These are phyloP conservation scores for Melanaphis sacchari DNA, from an alignment of 1,140 invertebrate genomes.

Conservation along the genomic window DNA sequence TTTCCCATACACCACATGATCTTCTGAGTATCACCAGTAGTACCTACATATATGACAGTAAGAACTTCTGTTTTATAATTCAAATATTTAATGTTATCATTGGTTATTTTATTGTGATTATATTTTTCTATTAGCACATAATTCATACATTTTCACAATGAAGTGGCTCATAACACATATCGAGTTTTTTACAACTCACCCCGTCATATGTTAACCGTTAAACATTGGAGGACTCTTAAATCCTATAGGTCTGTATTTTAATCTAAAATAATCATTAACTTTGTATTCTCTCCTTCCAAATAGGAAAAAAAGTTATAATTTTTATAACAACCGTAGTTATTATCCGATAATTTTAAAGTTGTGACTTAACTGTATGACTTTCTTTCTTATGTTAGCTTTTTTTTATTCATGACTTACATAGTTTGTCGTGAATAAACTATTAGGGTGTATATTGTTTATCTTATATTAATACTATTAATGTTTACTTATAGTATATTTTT, in stretches of 20 bases:
- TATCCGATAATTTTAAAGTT: background rate
- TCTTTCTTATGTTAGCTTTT: background rate
- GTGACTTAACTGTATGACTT: background rate
- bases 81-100: background rate
- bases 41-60: background rate
- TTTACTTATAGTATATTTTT: too few species aligned
- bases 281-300: background rate
- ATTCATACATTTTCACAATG: background rate
- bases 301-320: background rate
- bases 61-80: background rate
- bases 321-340: background rate
- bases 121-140: background rate
- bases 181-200: slow-evolving; percentile 13
- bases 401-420: background rate
- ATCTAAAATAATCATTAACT: too few species aligned
- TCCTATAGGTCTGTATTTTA: background rate
- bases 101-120: background rate
- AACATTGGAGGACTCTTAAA: background rate
- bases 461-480: too few species aligned
- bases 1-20: background rate
- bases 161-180: background rate
- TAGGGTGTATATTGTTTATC: too few species aligned
- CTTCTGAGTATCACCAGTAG: background rate
- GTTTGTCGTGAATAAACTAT: background rate
- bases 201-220: background rate